These are phyloP conservation scores for Zingel zingel DNA, from an alignment of 2,113 vertebrate genomes.

Conservation along the genomic window DNA sequence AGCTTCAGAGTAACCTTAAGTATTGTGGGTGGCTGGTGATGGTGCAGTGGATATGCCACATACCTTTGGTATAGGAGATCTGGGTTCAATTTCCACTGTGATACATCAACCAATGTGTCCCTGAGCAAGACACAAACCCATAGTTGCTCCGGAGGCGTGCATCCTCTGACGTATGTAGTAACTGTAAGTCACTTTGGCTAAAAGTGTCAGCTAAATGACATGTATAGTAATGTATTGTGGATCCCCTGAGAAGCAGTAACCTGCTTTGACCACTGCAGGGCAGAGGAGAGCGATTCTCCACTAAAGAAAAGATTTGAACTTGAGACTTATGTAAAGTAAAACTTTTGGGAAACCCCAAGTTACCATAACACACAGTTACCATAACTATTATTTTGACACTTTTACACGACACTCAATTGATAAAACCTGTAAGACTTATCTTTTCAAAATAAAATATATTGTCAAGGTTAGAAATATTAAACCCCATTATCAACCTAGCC, in stretches of 20 bases:
- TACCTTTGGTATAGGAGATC: too few species aligned
- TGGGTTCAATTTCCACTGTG: too few species aligned
- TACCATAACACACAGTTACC: neutral
- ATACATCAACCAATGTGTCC: too few species aligned
- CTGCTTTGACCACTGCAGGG: conserved; percentile 72
- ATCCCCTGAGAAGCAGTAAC: conserved; percentile 66
- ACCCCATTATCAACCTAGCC: neutral
- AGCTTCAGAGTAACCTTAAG: conserved; percentile 13
- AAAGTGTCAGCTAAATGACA: too few species aligned
- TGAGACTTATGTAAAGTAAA: conserved; percentile 27
- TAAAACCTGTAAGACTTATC: neutral
- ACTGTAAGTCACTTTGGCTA: too few species aligned
- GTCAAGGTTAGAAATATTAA: conserved; percentile 14
- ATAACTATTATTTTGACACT: conserved; percentile 11
- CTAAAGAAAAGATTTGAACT: conserved; percentile 35
- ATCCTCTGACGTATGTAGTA: too few species aligned
- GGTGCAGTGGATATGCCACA: too few species aligned
- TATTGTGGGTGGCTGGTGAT: neutral
- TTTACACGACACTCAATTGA: conserved; percentile 10
- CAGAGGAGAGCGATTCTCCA: conserved; percentile 67
- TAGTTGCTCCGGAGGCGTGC: too few species aligned
- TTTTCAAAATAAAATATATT: conserved; percentile 8
- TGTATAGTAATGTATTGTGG: conserved; percentile 6
- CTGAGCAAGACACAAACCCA: too few species aligned
- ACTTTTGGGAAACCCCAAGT: conserved; percentile 42